Evolutionary conservation across 1,140 invertebrate species (phyloP).

Genomic region (Batillaria attramentaria): DNA sequence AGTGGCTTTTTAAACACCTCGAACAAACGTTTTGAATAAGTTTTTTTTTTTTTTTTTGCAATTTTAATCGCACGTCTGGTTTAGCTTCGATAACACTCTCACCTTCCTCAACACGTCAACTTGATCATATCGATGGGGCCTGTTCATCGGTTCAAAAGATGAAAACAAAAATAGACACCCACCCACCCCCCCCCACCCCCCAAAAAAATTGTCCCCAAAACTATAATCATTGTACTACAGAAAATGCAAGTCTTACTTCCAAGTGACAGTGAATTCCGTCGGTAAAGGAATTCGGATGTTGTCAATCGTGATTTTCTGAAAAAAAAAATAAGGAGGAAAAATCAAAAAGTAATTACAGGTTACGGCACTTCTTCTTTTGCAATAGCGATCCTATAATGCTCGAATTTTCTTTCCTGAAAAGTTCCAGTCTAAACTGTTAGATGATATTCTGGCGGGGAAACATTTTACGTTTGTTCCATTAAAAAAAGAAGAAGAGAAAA

Average conservation of each 20-base stretch:
- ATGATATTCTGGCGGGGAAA: not conserved
- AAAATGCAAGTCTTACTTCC: not conserved
- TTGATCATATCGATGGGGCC: not conserved
- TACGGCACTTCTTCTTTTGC: not conserved
- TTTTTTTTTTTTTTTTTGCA: too few relatives aligned
- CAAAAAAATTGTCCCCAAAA: not conserved
- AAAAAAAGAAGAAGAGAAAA: not conserved
- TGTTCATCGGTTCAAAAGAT: not conserved
- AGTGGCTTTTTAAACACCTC: not conserved
- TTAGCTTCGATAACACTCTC: too few relatives aligned
- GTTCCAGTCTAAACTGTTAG: too few relatives aligned
- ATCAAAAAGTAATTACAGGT: not conserved
- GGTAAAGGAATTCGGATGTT: not conserved
- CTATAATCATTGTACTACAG: not conserved
- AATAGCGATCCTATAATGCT: not conserved
- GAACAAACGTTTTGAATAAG: not conserved
- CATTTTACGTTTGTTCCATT: not conserved
- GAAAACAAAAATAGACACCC: not conserved
- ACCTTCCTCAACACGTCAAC: not conserved
- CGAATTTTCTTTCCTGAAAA: too few relatives aligned
- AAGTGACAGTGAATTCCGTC: not conserved
- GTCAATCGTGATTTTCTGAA: slow-evolving; percentile 9
- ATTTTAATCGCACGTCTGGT: too few relatives aligned
- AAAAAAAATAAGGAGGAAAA: not conserved
- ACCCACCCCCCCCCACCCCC: not conserved